Conservation (phyloP, 2,113 vertebrate species). For the Mus pahari region DNA sequence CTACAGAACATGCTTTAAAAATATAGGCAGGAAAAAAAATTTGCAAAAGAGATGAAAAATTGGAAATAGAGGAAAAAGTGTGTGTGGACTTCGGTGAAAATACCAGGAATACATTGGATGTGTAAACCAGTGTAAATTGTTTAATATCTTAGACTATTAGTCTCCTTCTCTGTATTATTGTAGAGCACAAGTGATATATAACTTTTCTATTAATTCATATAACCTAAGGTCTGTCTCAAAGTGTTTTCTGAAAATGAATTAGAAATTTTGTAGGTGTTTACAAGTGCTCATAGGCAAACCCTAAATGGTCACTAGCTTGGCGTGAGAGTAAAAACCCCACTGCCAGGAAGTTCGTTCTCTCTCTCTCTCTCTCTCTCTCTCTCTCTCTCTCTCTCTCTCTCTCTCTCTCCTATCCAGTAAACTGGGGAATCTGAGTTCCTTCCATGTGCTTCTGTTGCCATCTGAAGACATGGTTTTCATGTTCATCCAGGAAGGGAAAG, state of each 20-base stretch:
- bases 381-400: too few relatives aligned
- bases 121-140: neutral
- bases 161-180: neutral
- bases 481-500: neutral
- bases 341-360: neutral
- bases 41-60: constrained; percentile 8
- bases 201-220: neutral
- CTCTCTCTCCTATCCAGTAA: neutral
- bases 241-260: constrained; percentile 44
- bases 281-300: neutral
- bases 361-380: too few relatives aligned
- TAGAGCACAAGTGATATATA: neutral
- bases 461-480: neutral
- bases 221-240: neutral
- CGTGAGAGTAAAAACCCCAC: neutral
- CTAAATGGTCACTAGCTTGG: neutral
- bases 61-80: neutral
- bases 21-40: neutral
- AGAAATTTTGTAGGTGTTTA: neutral
- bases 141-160: neutral
- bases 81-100: neutral
- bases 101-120: neutral
- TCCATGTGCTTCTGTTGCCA: neutral
- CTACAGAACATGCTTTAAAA: neutral
- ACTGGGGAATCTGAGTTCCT: neutral